phyloP scores from a whole-genome alignment of 2,888 invertebrate species.

The Aelia acuminata region DNA sequence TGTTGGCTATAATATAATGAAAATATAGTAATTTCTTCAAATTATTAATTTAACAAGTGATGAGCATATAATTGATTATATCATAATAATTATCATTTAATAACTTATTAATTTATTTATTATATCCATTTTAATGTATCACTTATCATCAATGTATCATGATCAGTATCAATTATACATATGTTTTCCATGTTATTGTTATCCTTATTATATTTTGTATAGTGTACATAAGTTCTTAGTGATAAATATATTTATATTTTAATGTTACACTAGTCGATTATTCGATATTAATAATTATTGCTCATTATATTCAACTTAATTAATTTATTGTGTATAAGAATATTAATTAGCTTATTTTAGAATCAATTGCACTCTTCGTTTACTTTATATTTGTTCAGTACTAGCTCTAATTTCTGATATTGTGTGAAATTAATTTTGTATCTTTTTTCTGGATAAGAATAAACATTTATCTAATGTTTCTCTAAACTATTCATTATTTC shows the following conservation, averaged over 20 bases:
- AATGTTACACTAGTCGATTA: conserved; percentile 1
- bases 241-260: neutral
- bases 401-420: neutral
- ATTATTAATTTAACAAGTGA: neutral
- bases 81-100: neutral
- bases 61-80: neutral
- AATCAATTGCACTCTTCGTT: neutral
- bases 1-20: no score
- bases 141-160: conserved; percentile 13
- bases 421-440: neutral
- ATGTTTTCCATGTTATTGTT: neutral
- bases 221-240: neutral
- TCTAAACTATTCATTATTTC: neutral
- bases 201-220: neutral
- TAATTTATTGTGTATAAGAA: neutral
- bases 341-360: neutral
- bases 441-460: neutral
- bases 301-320: neutral
- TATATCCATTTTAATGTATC: neutral
- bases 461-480: neutral
- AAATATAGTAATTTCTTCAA: neutral
- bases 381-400: neutral
- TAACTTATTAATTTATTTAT: neutral
- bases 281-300: conserved; percentile 10
- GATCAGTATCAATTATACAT: neutral